Base-by-base conservation (phyloP, 2,888 invertebrate genomes). In the Brachycybe producta region DNA sequence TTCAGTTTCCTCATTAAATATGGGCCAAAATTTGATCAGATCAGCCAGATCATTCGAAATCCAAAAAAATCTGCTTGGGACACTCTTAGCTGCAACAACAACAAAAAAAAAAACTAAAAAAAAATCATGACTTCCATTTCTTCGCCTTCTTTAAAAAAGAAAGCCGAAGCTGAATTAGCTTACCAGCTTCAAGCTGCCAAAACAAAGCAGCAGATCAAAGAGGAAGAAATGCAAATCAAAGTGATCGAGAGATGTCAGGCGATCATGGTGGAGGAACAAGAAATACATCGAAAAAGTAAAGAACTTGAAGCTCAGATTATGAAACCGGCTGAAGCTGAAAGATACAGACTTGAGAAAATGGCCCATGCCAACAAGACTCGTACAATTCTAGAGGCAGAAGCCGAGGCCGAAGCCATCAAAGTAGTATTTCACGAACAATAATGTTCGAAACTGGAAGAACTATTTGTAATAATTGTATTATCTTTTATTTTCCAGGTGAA, bases 241-340 rank as follows among this genome's bases (percentile, higher is more conserved):
- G 84, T 91, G 1, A 82, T 92, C 24, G 91, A 92, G 68, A 77
- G 91, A 51, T 79, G 82, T 0, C 92, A 94, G 66, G 87, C 91
- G 70, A 94, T 95, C 61, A 80, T 82, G 45, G 87, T 97, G 0
- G 92, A 94, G 67, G 91, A 94, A 59, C 94, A 95, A 73, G 95
- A 97, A 72, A 92, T 92, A 59, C 77, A 83, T 60, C 78, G 95
- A 54, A 78, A 84, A 26, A 88, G 92, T 69, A 80, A 81, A 55
- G 95, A 95, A 66, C 71, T 97, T 23, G 94, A 95, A 63, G 88
- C 95, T 0, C 91, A 85, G 2, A 73, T 97, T 3, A 78, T 87
- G 61, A 82, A 90, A 65, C 94, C 94, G 4, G 95, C 95, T 0
- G 92, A 95, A 70, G 95, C 95, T 4, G 95, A 97, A 67, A 92